phyloP scores from a whole-genome alignment of 2,113 vertebrate genomes.

The Hassar affinis region DNA sequence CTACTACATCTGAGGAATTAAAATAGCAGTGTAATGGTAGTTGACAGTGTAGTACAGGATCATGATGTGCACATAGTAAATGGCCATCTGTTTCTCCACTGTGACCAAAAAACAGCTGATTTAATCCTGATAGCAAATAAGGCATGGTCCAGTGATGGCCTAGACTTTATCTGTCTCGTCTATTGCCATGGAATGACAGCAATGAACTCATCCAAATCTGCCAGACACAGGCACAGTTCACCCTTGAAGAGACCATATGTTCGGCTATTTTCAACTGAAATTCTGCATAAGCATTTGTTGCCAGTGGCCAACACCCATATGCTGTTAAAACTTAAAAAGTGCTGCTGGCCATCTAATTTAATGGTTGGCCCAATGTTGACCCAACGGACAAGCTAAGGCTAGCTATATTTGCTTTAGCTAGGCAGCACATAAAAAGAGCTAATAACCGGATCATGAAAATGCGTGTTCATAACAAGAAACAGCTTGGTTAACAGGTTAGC shows the following conservation, averaged over 20 bases:
- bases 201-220: slow-evolving; percentile 4
- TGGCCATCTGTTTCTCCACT: neutral
- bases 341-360: no score
- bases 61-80: neutral
- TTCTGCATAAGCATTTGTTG: neutral
- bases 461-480: no score
- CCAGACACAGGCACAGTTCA: neutral
- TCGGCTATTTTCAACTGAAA: neutral
- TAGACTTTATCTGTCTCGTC: neutral
- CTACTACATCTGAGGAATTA: neutral
- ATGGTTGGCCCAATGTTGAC: no score
- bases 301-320: neutral
- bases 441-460: no score
- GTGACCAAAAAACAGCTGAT: neutral
- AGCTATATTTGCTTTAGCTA: no score
- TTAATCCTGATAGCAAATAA: neutral
- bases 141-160: neutral
- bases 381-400: no score
- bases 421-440: no score
- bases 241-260: neutral
- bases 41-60: neutral
- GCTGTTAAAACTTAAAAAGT: neutral
- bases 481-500: no score
- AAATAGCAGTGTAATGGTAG: neutral
- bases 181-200: neutral